Evolutionary conservation across 2,113 vertebrate genomes (phyloP).

Genomic region (Perca fluviatilis): DNA sequence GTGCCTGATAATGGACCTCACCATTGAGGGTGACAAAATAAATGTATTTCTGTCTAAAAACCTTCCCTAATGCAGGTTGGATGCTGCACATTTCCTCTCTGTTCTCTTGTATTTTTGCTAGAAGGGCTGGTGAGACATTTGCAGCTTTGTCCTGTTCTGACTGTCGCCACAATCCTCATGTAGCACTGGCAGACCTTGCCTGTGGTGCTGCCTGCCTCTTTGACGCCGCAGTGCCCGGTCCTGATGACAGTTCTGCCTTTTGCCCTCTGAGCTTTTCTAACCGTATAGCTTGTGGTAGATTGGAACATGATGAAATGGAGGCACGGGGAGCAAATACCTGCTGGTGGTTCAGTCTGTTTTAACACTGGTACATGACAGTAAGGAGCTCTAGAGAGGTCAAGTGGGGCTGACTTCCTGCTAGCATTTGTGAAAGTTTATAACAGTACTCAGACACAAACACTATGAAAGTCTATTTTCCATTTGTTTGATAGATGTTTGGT

Average conservation of each 20-base stretch:
- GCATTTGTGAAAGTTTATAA: slow-evolving; percentile 1
- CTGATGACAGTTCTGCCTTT: slow-evolving; percentile 63
- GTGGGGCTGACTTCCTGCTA: not conserved
- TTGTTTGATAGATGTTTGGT: not conserved
- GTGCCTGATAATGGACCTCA: slow-evolving; percentile 14
- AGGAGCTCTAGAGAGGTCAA: slow-evolving; percentile 27
- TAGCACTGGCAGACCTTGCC: slow-evolving; percentile 66
- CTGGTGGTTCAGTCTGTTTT: slow-evolving; percentile 33
- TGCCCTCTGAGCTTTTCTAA: slow-evolving; percentile 49
- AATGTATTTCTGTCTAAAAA: slow-evolving; percentile 25
- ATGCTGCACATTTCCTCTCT: slow-evolving; percentile 6
- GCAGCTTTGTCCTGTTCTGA: slow-evolving; percentile 48
- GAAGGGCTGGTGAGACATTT: slow-evolving; percentile 24
- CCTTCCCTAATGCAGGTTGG: slow-evolving; percentile 2
- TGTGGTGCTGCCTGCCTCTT: slow-evolving; percentile 55
- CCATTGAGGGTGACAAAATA: not conserved
- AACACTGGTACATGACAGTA: slow-evolving; percentile 6
- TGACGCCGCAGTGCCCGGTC: slow-evolving; percentile 54
- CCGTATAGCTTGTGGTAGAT: slow-evolving; percentile 50
- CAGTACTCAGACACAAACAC: not conserved
- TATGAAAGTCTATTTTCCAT: not conserved
- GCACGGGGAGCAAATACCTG: slow-evolving; percentile 37
- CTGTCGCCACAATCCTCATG: slow-evolving; percentile 22
- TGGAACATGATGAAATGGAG: slow-evolving; percentile 58
- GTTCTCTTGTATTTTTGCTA: slow-evolving; percentile 27